Conservation (phyloP, 1,140 invertebrate species). For the Antheraea mylitta region DNA sequence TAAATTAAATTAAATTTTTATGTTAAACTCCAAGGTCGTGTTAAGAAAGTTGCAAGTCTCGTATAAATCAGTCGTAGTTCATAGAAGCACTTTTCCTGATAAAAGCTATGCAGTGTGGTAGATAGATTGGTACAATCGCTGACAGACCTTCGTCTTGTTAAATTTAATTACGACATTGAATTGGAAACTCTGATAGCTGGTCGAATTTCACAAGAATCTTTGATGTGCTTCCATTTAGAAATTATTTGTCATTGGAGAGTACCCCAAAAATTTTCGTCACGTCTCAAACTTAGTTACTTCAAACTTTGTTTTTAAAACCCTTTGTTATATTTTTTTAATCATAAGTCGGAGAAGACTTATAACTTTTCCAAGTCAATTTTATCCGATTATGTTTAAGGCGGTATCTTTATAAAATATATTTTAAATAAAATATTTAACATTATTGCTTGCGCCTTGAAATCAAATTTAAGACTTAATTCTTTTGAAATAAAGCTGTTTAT, state of each 20-base stretch:
- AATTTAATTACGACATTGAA: conserved; percentile 21
- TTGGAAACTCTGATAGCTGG: conserved; percentile 19
- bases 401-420: background rate
- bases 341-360: background rate
- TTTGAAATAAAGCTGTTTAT: no score
- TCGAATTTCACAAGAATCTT: conserved; percentile 31
- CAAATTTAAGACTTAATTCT: no score
- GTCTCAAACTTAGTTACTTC: conserved; percentile 17
- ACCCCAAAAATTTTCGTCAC: conserved; percentile 21
- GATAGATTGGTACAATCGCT: conserved; percentile 45
- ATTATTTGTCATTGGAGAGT: conserved; percentile 11
- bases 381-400: background rate
- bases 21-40: conserved; percentile 20
- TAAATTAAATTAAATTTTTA: background rate
- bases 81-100: conserved; percentile 47
- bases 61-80: conserved; percentile 41
- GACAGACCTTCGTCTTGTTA: background rate
- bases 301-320: conserved; percentile 4
- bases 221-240: conserved; percentile 21
- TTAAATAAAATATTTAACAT: background rate
- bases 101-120: conserved; percentile 28
- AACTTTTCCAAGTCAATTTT: background rate
- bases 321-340: background rate
- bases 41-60: conserved; percentile 53
- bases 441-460: background rate